Evolutionary conservation across 2,888 invertebrate genomes (phyloP).

Genomic region (Aelia acuminata): DNA sequence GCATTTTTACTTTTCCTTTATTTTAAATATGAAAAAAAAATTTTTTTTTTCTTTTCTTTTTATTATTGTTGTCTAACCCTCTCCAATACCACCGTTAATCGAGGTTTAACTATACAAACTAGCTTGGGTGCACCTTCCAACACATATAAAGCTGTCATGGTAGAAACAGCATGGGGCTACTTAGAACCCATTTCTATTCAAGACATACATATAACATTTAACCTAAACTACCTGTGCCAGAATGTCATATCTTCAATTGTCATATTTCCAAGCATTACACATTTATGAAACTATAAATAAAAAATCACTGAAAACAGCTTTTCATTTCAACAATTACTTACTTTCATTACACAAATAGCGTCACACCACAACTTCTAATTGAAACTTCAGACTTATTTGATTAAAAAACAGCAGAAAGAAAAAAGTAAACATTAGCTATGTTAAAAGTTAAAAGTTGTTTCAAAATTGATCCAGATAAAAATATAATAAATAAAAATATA

Average conservation of each 20-base stretch:
- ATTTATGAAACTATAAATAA: neutral
- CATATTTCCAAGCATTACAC: conserved; percentile 20
- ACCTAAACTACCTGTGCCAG: conserved; percentile 25
- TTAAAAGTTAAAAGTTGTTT: neutral
- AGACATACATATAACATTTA: conserved; percentile 12
- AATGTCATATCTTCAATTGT: conserved; percentile 16
- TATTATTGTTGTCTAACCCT: neutral
- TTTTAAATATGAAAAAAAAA: too few relatives aligned
- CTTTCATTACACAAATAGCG: conserved; percentile 25
- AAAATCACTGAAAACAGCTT: conserved; percentile 24
- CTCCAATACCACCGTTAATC: neutral
- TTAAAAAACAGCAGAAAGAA: neutral
- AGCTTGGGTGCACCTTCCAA: conserved; percentile 47
- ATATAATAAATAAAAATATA: neutral
- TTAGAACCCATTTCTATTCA: conserved; percentile 25
- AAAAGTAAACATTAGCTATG: conserved; percentile 3
- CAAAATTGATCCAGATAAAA: conserved; percentile 13
- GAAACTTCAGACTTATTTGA: conserved; percentile 45
- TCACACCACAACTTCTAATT: conserved; percentile 32
- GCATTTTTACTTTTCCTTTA: too few relatives aligned
- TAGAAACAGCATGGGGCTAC: neutral
- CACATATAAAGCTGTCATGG: conserved; percentile 42
- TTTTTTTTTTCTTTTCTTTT: too few relatives aligned
- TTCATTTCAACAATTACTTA: conserved; percentile 37
- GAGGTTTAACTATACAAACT: neutral